Evolutionary conservation across 2,113 vertebrate species (phyloP).

Genomic region (Polyodon spathula): DNA sequence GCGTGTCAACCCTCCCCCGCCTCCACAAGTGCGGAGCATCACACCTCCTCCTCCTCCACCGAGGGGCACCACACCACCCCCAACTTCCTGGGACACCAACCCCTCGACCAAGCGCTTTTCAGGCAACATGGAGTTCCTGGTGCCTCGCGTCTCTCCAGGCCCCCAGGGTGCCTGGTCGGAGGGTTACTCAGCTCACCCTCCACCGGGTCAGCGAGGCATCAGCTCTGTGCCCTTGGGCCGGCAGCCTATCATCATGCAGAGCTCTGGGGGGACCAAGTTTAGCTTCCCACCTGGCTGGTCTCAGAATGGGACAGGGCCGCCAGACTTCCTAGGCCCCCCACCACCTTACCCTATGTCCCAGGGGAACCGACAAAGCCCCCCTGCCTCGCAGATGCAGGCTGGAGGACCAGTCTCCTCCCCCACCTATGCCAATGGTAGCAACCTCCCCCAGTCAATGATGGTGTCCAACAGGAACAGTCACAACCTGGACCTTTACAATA

Average conservation of each 20-base stretch:
- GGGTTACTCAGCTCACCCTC: conserved; percentile 57
- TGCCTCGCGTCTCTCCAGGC: conserved; percentile 82
- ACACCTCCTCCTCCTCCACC: conserved; percentile 78
- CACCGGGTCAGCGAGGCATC: conserved; percentile 76
- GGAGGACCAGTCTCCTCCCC: conserved; percentile 67
- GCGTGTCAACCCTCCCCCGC: conserved; percentile 74
- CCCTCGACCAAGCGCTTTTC: conserved; percentile 84
- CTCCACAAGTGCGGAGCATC: conserved; percentile 80
- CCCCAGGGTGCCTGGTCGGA: conserved; percentile 82
- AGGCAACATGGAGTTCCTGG: conserved; percentile 85
- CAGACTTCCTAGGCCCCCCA: conserved; percentile 77
- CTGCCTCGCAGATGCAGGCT: conserved; percentile 73
- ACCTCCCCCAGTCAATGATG: conserved; percentile 71
- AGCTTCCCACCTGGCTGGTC: conserved; percentile 73
- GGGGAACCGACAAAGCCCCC: conserved; percentile 78
- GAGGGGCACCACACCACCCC: conserved; percentile 67
- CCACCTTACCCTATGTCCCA: conserved; percentile 76
- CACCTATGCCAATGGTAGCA: conserved; percentile 69
- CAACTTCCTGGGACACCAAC: conserved; percentile 78
- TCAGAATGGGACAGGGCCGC: conserved; percentile 71
- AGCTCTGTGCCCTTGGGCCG: conserved; percentile 77
- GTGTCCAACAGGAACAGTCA: conserved; percentile 83
- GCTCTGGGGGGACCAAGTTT: conserved; percentile 73
- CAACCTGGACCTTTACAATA: conserved; percentile 82
- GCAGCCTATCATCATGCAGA: conserved; percentile 94